Evolutionary conservation across 1,140 invertebrate genomes (phyloP), one percentile per base, ranked within the genome.

Genomic region (Sinella curviseta): DNA sequence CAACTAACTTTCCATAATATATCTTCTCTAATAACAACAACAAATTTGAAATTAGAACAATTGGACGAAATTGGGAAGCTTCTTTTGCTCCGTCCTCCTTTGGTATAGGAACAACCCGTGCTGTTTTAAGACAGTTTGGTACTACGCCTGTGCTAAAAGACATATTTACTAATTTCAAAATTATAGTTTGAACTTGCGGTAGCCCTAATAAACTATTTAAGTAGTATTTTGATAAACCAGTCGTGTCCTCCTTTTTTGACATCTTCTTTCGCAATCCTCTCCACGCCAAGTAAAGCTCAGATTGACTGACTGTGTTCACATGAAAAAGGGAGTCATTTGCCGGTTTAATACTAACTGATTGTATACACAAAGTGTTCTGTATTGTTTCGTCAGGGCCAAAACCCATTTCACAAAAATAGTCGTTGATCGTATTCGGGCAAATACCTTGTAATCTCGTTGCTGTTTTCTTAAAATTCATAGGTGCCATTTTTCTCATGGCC

Each of bases 21-120:
- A 75, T 48, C 39, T 75, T 75, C 24, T 75, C 74, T 24, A 75
- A 2, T 14, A 75, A 30, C 3, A 54, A 26, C 74, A 75, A 24
- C n/a, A 75, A 8, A 48, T n/a, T 48, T 20, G 74, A 12, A 4
- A 35, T 75, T 4, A 75, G 3, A 2, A 12, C 3, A 39, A 75
- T 75, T 24, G 74, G 74, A 14, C 65, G 26, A 33, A 70, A 70
- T 4, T 70, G 8, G 14, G 28, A 30, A 2, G 65, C 26, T 33
- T 4, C 26, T 33, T 3, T 31, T 14, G 65, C 28, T 2, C 31
- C 31, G 4, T 30, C n/a, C 14, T 12, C 30, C 65, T 70, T 70
- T 31, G 65, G 65, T 1, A 70, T 31, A 3, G 65, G 65, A 17
- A 70, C 26, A 8, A 70, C 65, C 31, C 65, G 8, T 1, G 28